Evolutionary conservation across 2,113 vertebrate genomes (phyloP).

Genomic region (Plecturocebus donacophilus): DNA sequence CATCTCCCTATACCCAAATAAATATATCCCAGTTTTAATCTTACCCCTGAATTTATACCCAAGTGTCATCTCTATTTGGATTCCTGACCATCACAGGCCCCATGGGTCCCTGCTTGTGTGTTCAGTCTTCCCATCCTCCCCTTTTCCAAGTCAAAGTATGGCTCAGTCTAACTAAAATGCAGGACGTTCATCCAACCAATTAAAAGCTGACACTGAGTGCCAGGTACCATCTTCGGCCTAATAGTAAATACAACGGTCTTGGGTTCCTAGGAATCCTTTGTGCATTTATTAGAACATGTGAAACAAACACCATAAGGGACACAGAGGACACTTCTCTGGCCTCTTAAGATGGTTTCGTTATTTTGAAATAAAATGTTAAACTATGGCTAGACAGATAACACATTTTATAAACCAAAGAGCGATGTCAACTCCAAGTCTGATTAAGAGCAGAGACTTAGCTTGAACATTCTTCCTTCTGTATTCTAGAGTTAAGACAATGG

Average conservation of each 20-base stretch:
- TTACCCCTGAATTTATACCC: background rate
- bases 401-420: background rate
- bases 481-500: background rate
- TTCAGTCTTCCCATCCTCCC: background rate
- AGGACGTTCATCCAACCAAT: background rate
- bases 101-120: background rate
- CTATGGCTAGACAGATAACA: background rate
- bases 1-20: background rate
- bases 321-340: background rate
- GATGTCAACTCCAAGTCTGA: background rate
- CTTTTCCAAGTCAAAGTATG: background rate
- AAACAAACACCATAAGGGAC: background rate
- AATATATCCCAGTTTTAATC: background rate
- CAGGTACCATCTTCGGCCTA: background rate
- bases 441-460: background rate
- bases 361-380: constrained; percentile 34
- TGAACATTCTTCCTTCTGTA: background rate
- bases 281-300: background rate
- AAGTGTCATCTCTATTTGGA: background rate
- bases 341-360: background rate
- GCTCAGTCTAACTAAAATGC: background rate
- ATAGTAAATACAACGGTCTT: background rate
- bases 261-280: background rate
- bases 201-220: background rate
- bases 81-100: background rate